These are phyloP conservation scores for Numenius phaeopus DNA, from an alignment of 2,797 vertebrate species.

Conservation along the genomic window DNA sequence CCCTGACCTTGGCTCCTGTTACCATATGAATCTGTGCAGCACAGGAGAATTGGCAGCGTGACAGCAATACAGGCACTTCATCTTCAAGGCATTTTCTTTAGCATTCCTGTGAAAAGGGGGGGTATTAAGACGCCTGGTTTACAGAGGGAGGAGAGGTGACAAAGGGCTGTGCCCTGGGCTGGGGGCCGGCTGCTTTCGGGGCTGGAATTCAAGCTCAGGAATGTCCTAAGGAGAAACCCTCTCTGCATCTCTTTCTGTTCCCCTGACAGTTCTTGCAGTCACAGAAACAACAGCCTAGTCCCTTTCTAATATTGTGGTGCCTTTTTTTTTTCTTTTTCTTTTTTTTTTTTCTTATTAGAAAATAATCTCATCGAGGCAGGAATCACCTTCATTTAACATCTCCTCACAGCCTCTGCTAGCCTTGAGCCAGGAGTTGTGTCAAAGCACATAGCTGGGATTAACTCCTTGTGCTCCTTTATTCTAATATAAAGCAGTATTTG, in stretches of 20 bases:
- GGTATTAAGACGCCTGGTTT: conserved; percentile 16
- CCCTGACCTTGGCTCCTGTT: conserved; percentile 62
- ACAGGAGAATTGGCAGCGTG: conserved; percentile 20
- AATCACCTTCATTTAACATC: conserved; percentile 36
- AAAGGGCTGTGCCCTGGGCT: conserved; percentile 10
- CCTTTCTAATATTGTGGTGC: background rate
- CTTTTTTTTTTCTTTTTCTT: rapidly evolving
- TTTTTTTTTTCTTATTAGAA: background rate
- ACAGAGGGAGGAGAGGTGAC: conserved; percentile 38
- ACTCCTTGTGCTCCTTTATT: background rate
- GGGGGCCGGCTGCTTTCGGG: background rate
- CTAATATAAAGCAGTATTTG: background rate
- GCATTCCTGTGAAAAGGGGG: conserved; percentile 42
- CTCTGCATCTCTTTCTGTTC: background rate
- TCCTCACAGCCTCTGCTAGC: background rate
- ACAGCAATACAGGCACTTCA: conserved; percentile 53
- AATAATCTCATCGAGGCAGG: conserved; percentile 29
- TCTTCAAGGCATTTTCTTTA: conserved; percentile 56
- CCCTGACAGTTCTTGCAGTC: background rate
- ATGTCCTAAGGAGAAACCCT: background rate
- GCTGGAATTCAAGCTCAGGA: conserved; percentile 59
- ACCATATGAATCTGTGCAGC: background rate
- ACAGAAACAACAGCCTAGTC: background rate
- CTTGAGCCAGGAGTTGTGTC: background rate
- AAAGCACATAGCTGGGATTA: conserved; percentile 19